Evolutionary conservation across 2,888 invertebrate species (phyloP).

Genomic region (Meliscaeva auricollis): DNA sequence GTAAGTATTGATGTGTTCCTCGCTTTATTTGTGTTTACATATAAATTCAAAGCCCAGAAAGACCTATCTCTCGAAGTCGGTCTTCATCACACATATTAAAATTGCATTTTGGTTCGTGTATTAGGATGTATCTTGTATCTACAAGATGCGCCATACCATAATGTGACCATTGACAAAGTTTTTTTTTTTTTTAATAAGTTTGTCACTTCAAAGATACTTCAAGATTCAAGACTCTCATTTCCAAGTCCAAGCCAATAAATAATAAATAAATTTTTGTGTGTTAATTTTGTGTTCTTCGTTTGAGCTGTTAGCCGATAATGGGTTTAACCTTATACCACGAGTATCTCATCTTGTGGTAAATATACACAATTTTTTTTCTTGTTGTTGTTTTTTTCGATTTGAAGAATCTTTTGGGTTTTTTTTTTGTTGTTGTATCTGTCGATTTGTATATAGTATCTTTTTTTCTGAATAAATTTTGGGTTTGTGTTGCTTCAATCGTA

Average conservation of each 20-base stretch:
- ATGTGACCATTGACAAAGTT: constrained; percentile 75
- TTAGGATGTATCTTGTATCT: constrained; percentile 62
- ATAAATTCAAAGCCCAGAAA: constrained; percentile 35
- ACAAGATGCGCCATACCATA: constrained; percentile 68
- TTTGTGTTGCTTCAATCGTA: constrained; percentile 55
- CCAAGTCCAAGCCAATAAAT: constrained; percentile 79
- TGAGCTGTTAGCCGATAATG: constrained; percentile 72
- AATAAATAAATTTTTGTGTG: constrained; percentile 83
- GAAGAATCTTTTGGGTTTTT: constrained; percentile 31
- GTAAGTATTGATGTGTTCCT: constrained; percentile 43
- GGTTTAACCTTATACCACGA: constrained; percentile 62
- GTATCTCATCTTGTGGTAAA: constrained; percentile 27
- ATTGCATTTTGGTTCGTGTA: constrained; percentile 66
- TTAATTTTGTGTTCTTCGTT: constrained; percentile 78
- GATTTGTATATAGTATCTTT: constrained; percentile 14
- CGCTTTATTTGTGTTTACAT: constrained; percentile 63
- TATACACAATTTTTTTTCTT: constrained; percentile 37
- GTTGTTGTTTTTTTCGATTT: constrained; percentile 30
- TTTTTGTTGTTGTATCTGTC: constrained; percentile 1
- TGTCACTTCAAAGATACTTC: constrained; percentile 56
- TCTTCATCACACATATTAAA: constrained; percentile 30
- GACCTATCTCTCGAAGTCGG: neutral
- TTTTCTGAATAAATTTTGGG: constrained; percentile 63
- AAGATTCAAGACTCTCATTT: neutral
- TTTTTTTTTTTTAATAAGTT: constrained; percentile 61